phyloP scores from a whole-genome alignment of 2,113 vertebrate genomes.

The Channa argus region DNA sequence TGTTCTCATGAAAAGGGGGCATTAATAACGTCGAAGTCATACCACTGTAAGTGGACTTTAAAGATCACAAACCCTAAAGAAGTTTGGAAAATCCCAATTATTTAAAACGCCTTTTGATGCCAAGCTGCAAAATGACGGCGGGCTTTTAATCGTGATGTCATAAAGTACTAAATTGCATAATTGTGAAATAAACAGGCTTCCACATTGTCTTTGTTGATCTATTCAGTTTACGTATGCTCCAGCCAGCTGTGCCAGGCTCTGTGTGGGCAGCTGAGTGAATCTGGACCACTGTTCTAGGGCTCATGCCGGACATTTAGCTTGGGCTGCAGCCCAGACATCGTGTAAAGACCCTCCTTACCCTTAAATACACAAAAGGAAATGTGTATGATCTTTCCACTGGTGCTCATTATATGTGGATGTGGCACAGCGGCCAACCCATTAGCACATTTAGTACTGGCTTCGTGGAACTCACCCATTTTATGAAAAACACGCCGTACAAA shows the following conservation, averaged over 20 bases:
- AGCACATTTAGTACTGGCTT: constrained; percentile 45
- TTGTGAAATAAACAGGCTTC: constrained; percentile 40
- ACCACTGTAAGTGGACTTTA: not conserved
- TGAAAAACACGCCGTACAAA: constrained; percentile 30
- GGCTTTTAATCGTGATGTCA: not conserved
- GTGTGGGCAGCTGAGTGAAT: constrained; percentile 5
- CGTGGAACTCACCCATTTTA: constrained; percentile 22
- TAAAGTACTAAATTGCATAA: constrained; percentile 31
- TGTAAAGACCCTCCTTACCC: constrained; percentile 30
- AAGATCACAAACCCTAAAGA: constrained; percentile 6
- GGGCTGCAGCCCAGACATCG: constrained; percentile 18
- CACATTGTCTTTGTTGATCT: constrained; percentile 21
- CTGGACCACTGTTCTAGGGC: constrained; percentile 6
- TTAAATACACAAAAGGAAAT: constrained; percentile 59
- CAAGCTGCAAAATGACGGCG: not conserved
- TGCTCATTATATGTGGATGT: constrained; percentile 48
- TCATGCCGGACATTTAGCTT: constrained; percentile 13
- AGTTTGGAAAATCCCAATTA: constrained; percentile 6
- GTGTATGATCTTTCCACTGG: constrained; percentile 39
- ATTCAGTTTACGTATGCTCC: constrained; percentile 12
- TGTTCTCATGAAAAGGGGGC: no score
- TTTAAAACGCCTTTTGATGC: not conserved
- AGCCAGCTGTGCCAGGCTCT: constrained; percentile 34
- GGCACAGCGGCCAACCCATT: constrained; percentile 42
- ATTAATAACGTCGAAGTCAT: no score